Evolutionary conservation across 2,113 vertebrate genomes (phyloP), one percentile per base, ranked within the genome.

Genomic region (Hassar affinis): DNA sequence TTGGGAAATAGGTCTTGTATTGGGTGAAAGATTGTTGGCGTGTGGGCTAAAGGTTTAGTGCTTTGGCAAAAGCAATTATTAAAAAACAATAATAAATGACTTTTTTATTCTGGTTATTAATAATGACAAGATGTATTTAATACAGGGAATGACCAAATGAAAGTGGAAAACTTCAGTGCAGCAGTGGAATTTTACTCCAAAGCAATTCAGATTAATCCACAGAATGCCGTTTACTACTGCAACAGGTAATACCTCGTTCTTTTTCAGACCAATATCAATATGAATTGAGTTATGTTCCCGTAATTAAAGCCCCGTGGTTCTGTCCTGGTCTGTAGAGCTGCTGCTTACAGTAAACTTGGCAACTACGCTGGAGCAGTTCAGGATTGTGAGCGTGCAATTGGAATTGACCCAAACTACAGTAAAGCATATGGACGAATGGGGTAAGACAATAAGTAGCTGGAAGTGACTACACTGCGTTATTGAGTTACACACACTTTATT

Each of bases 351-450:
- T 89, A 99, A 99, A 78, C 91, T 99, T 0, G 96, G 96, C 0
- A 98, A 99, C 89, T 99, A 99, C 0, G 93, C 95, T 0, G 98
- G 96, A 2, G 97, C 98, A 0, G 98, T 98, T 54, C 92, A 95
- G 82, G 98, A 99, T 93, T 99, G 98, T 11, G 98, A 99, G 81
- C 91, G 91, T 3, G 98, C 98, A 74, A 98, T 99, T 75, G 87
- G 93, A 88, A 98, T 99, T 6, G 98, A 99, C 87, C 96, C 97
- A 0, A 92, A 86, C 92, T 99, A 99, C 93, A 99, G 98, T 93
- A 99, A 99, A 92, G 98, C 98, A 20, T 99, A 98, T 0, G 98
- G 98, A 80, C 93, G 98, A 69, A 99, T 99, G 98, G 98, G 98
- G 98, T 99, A 86, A 85, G 83, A 69, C 6, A 10, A 42, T 30